Conservation (phyloP, 2,888 invertebrate species). For the Taphrorychus bicolor region DNA sequence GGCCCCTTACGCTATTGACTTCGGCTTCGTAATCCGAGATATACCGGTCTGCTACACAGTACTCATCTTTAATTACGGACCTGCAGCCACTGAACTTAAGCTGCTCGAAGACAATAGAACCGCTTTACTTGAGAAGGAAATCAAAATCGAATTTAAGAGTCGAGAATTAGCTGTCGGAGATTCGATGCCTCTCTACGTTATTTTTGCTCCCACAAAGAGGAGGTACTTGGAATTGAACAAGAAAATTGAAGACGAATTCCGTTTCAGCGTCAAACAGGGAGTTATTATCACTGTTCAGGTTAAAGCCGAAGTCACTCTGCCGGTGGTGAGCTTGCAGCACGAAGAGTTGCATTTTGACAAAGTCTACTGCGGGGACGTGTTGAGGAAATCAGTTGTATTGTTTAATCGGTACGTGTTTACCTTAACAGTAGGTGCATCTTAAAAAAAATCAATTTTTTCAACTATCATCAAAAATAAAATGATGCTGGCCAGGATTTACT, state of each 20-base stretch:
- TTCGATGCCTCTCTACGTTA: slow-evolving; percentile 61
- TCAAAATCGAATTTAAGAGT: slow-evolving; percentile 54
- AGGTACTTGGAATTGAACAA: slow-evolving; percentile 61
- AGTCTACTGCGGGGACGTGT: slow-evolving; percentile 67
- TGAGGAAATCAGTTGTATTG: slow-evolving; percentile 61
- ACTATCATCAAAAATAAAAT: too few relatives aligned
- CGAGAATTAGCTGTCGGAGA: slow-evolving; percentile 63
- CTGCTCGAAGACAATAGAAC: slow-evolving; percentile 50
- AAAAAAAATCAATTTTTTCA: too few relatives aligned
- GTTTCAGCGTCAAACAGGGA: slow-evolving; percentile 63
- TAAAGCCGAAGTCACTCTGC: slow-evolving; percentile 66
- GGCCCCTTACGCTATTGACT: slow-evolving; percentile 65
- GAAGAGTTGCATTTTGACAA: slow-evolving; percentile 64
- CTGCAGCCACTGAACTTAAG: slow-evolving; percentile 60
- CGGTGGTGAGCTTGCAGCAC: slow-evolving; percentile 62
- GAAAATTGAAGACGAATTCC: slow-evolving; percentile 44
- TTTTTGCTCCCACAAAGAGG: slow-evolving; percentile 62
- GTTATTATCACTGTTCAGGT: slow-evolving; percentile 66
- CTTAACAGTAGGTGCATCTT: too few relatives aligned
- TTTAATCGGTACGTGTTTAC: too few relatives aligned
- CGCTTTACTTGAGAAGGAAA: slow-evolving; percentile 48
- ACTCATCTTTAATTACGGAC: slow-evolving; percentile 66
- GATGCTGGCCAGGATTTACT: too few relatives aligned
- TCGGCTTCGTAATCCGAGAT: slow-evolving; percentile 64
- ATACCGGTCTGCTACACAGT: slow-evolving; percentile 60